Conservation (phyloP, 2,797 vertebrate genomes). For the Remorina albescens region DNA sequence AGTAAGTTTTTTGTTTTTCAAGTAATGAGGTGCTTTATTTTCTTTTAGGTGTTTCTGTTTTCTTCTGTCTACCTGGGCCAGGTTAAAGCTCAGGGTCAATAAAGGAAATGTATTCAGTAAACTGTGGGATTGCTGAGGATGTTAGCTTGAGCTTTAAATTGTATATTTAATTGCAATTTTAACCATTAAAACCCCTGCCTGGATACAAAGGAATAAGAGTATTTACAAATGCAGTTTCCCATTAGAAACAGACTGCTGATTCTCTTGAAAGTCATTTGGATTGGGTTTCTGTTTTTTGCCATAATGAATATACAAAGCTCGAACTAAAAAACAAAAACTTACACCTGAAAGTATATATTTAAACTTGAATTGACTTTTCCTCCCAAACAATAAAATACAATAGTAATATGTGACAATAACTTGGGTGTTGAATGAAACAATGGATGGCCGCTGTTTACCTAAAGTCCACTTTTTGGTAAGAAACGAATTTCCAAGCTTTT, state of each 20-base stretch:
- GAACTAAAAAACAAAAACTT: not conserved
- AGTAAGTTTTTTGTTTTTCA: not conserved
- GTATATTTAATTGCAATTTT: not conserved
- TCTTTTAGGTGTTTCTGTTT: not conserved
- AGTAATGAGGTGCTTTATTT: not conserved
- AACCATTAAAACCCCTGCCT: not conserved
- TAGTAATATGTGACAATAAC: not conserved
- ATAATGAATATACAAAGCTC: not conserved
- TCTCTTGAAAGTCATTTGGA: not conserved
- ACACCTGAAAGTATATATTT: not conserved
- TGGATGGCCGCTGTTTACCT: constrained; percentile 1
- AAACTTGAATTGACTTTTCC: rapidly evolving
- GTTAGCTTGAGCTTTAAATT: not conserved
- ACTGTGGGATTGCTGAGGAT: not conserved
- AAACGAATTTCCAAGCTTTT: constrained; percentile 13
- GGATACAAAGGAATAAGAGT: not conserved
- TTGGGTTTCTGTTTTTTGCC: not conserved
- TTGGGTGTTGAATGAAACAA: constrained; percentile 29
- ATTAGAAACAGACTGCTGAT: not conserved
- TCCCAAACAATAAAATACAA: not conserved
- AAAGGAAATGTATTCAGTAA: not conserved
- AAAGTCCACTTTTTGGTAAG: not conserved
- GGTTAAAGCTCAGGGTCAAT: not conserved
- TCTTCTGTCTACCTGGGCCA: not conserved
- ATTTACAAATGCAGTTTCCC: not conserved